Evolutionary conservation across 2,113 vertebrate genomes (phyloP), one percentile per base, ranked within the genome.

Genomic region (Onychorhynchus coronatus): DNA sequence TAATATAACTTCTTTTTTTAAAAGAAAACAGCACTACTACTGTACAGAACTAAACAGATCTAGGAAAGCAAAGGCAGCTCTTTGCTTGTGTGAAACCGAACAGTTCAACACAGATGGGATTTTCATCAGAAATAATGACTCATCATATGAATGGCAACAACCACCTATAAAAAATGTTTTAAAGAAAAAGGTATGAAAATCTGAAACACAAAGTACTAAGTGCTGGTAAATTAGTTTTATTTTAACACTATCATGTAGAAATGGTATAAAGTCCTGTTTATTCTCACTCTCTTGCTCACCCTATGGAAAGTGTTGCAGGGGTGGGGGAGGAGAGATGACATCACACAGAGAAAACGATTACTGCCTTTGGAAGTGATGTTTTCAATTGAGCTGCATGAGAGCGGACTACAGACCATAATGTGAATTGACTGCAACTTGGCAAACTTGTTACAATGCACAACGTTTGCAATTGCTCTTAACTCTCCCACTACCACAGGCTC

Each of bases 311-410:
- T 21, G 3, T 42, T 33, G 12, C 14, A 6, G 33, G 7, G 10
- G 19, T 1, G 1, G 24, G 5, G 0, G 11, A 35, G 39, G 5
- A 66, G 4, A 11, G 4, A 62, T 44, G 25, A 50, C 10, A 50
- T 5, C 33, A 42, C 16, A 22, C 4, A 42, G 0, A 47, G 41
- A 50, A 82, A 70, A 68, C n/a, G 39, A 21, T 2, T 12, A 25
- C 2, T 30, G 22, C 12, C 58, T 53, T 63, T 53, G 24, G 52
- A 93, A 89, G 39, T 0, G 1, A 33, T 5, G 23, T 9, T 59
- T 76, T 63, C 46, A 20, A 35, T 16, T 12, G 1, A 30, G 6
- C 31, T 75, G 9, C 13, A 50, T 49, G 5, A 31, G 22, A 49
- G 24, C 12, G 79, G 42, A 49, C 42, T n/a, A 33, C 12, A 67